Percentiles rank a stretch among this genome's conserved stretches.
phyloP scores from a whole-genome alignment of 2,888 invertebrate species.

The Plebejus anna region DNA sequence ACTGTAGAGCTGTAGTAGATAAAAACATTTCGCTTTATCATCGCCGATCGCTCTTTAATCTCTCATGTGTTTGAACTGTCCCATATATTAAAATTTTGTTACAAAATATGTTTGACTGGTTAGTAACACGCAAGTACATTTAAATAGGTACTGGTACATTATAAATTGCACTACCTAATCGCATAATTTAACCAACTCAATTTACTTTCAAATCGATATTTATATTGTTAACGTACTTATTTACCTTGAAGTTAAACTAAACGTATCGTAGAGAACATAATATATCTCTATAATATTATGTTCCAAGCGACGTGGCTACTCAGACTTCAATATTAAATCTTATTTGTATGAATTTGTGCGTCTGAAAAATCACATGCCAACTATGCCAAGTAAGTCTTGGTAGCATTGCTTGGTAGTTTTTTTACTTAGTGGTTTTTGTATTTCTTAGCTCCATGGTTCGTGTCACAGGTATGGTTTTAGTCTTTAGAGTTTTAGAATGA shows the following conservation, averaged over 20 bases:
- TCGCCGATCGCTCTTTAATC: too few species aligned
- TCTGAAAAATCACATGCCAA: too few species aligned
- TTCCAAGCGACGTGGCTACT: neutral
- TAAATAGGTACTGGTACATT: too few species aligned
- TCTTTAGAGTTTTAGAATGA: neutral
- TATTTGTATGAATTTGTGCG: too few species aligned
- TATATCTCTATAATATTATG: neutral
- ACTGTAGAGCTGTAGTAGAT: too few species aligned
- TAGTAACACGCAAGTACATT: neutral
- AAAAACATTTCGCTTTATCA: too few species aligned
- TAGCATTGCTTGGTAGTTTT: neutral
- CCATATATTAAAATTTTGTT: neutral
- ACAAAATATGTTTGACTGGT: neutral
- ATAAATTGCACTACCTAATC: neutral
- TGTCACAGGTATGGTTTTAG: too few species aligned
- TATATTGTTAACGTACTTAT: constrained; percentile 29
- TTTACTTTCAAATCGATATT: constrained; percentile 29
- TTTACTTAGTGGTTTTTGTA: neutral
- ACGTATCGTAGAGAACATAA: neutral
- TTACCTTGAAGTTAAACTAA: constrained; percentile 28
- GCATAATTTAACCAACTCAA: constrained; percentile 26
- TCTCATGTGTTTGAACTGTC: neutral
- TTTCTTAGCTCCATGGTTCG: too few species aligned
- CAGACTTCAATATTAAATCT: too few species aligned
- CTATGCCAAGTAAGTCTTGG: too few species aligned